phyloP scores from a whole-genome alignment of 2,797 vertebrate genomes.

The Schizothorax lantsangensis region DNA sequence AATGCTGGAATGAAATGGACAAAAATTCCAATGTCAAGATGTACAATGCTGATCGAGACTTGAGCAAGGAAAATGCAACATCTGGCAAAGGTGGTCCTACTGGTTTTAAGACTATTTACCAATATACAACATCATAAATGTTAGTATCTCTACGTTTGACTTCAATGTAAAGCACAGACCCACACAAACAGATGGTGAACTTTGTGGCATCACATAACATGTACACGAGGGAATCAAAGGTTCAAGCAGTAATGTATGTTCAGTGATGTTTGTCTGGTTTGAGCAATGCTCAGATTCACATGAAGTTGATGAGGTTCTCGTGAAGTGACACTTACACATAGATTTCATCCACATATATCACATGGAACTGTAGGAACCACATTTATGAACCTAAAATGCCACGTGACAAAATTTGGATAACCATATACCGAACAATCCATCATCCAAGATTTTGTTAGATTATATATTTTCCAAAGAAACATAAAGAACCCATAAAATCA shows the following conservation, averaged over 20 bases:
- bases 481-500: neutral
- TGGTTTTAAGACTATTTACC: neutral
- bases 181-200: slow-evolving; percentile 33
- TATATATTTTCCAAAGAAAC: neutral
- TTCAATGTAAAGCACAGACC: neutral
- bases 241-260: slow-evolving; percentile 5
- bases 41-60: neutral
- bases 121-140: neutral
- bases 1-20: neutral
- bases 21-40: neutral
- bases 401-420: no score
- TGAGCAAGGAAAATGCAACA: neutral
- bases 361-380: neutral
- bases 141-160: neutral
- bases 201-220: neutral
- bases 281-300: neutral
- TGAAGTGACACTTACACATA: neutral
- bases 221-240: neutral
- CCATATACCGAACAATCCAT: neutral
- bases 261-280: slow-evolving; percentile 13
- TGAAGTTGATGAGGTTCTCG: neutral
- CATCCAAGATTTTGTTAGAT: neutral
- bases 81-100: neutral
- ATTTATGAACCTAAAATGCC: neutral
- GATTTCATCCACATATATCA: neutral